phyloP scores from a whole-genome alignment of 2,888 invertebrate species.

The Omphaloscelis lunosa region DNA sequence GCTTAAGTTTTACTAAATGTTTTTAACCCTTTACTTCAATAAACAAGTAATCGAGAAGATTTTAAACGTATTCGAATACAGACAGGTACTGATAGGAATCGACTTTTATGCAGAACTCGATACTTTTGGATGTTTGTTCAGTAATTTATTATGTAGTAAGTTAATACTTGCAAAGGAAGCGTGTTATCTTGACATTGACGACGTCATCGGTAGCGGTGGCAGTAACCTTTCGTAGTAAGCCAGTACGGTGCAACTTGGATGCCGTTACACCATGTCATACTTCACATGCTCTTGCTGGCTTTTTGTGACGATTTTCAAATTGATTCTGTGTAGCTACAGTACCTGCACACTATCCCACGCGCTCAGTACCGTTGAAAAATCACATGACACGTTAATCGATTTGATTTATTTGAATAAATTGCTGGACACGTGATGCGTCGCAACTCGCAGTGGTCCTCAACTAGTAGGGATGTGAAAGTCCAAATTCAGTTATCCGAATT shows the following conservation, averaged over 20 bases:
- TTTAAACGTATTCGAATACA: background rate
- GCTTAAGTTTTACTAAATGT: background rate
- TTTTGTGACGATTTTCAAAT: slow-evolving; percentile 73
- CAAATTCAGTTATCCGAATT: background rate
- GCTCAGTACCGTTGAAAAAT: slow-evolving; percentile 64
- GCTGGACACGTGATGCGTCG: slow-evolving; percentile 19
- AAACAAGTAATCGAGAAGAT: slow-evolving; percentile 24
- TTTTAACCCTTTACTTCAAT: background rate
- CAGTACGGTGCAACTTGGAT: slow-evolving; percentile 53
- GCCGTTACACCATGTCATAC: slow-evolving; percentile 69
- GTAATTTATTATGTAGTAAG: slow-evolving; percentile 3
- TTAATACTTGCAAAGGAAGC: slow-evolving; percentile 44
- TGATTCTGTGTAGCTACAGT: slow-evolving; percentile 68
- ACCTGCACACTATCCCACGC: slow-evolving; percentile 61
- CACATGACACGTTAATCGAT: slow-evolving; percentile 54
- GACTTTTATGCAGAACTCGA: slow-evolving; percentile 27
- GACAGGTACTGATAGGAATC: slow-evolving; percentile 23
- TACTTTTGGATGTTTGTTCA: slow-evolving; percentile 25
- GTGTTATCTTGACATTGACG: slow-evolving; percentile 39
- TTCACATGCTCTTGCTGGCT: slow-evolving; percentile 76
- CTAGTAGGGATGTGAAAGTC: slow-evolving; percentile 22
- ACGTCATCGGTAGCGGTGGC: slow-evolving; percentile 41
- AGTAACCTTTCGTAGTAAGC: slow-evolving; percentile 55
- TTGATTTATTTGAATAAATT: slow-evolving; percentile 47
- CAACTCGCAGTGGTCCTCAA: slow-evolving; percentile 20